phyloP scores from a whole-genome alignment of 2,888 invertebrate species.

The Agrotis clavis region DNA sequence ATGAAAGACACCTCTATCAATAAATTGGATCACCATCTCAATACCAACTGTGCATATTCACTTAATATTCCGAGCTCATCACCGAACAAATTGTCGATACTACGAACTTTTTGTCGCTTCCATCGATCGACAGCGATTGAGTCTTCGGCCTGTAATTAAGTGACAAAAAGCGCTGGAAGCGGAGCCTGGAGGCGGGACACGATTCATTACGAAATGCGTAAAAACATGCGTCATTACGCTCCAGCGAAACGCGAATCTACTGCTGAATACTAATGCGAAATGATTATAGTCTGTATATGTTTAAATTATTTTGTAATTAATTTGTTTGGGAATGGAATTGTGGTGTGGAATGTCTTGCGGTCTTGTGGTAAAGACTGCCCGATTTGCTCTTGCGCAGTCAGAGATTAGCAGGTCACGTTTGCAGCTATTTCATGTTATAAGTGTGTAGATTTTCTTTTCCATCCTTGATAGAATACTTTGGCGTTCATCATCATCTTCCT shows the following conservation, averaged over 20 bases:
- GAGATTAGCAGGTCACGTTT: neutral
- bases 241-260: slow-evolving; percentile 48
- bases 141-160: slow-evolving; percentile 69
- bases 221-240: slow-evolving; percentile 63
- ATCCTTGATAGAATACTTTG: no score
- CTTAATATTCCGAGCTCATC: slow-evolving; percentile 58
- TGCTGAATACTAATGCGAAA: slow-evolving; percentile 58
- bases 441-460: neutral
- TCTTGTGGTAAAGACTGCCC: neutral
- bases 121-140: slow-evolving; percentile 65
- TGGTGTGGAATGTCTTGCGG: slow-evolving; percentile 36
- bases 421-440: neutral
- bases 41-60: slow-evolving; percentile 33
- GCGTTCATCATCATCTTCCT: no score
- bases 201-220: slow-evolving; percentile 63
- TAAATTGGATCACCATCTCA: slow-evolving; percentile 31
- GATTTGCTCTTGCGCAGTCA: neutral
- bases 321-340: slow-evolving; percentile 52
- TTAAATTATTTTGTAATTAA: slow-evolving; percentile 51
- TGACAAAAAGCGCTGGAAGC: slow-evolving; percentile 65
- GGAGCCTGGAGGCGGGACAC: slow-evolving; percentile 44
- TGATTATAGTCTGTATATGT: slow-evolving; percentile 45
- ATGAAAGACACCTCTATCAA: slow-evolving; percentile 44
- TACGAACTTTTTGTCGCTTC: slow-evolving; percentile 48
- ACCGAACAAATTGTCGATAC: slow-evolving; percentile 59